These are phyloP conservation scores for Ryuthela nishihirai DNA, from an alignment of 2,888 invertebrate genomes.

Conservation along the genomic window DNA sequence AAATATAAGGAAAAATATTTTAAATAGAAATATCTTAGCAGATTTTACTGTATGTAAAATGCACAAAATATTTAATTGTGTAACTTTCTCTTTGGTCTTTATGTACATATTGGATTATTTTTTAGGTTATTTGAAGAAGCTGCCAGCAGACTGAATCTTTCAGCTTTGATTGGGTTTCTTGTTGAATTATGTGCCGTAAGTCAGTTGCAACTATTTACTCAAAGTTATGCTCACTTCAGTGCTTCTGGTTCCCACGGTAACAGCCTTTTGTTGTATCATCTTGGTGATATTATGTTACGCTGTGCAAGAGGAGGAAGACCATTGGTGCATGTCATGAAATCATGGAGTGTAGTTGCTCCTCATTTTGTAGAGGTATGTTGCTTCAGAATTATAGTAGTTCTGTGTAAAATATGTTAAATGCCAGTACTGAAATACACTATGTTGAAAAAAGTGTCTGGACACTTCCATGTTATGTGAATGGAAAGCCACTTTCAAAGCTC, in stretches of 20 bases:
- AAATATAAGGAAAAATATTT: too few species aligned
- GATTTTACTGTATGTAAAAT: too few species aligned
- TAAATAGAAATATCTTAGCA: too few species aligned
- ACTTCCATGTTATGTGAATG: too few species aligned
- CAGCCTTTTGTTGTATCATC: slow-evolving; percentile 65
- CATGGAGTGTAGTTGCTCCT: slow-evolving; percentile 86
- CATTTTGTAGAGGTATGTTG: slow-evolving; percentile 89
- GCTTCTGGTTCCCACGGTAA: slow-evolving; percentile 26
- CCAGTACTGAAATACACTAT: too few species aligned
- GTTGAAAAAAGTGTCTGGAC: too few species aligned
- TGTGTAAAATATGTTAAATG: too few species aligned
- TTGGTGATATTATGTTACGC: slow-evolving; percentile 82
- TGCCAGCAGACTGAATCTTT: slow-evolving; percentile 78
- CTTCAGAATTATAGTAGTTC: too few species aligned
- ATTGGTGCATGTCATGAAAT: slow-evolving; percentile 82
- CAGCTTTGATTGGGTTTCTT: slow-evolving; percentile 76
- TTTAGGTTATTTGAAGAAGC: slow-evolving; percentile 78
- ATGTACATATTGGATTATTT: slow-evolving; percentile 12
- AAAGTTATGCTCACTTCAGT: slow-evolving; percentile 10
- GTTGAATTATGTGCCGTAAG: slow-evolving; percentile 80
- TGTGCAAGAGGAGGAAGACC: slow-evolving; percentile 83
- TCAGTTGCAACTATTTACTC: slow-evolving; percentile 64
- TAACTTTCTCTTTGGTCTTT: too few species aligned
- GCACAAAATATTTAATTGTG: too few species aligned
- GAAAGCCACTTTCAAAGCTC: too few species aligned